Percentiles rank a stretch among this genome's conserved stretches.
Evolutionary conservation across 2,113 vertebrate genomes (phyloP).

Genomic region (Cyphomyrus discorhynchus): DNA sequence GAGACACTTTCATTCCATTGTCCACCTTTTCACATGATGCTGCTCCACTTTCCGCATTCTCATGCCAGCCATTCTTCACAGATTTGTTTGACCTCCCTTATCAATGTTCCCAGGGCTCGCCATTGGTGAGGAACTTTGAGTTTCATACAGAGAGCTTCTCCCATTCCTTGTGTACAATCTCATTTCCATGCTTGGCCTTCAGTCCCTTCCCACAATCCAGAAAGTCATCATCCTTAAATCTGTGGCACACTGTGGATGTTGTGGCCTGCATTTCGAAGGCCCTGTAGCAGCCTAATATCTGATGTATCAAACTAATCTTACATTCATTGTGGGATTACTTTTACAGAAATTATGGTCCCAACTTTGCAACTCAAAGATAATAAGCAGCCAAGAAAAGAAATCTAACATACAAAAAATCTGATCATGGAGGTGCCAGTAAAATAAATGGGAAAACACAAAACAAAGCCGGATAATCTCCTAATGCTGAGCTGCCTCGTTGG

Average conservation of each 20-base stretch:
- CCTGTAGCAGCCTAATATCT: neutral
- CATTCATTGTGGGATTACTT: neutral
- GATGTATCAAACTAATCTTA: neutral
- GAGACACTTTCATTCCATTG: neutral
- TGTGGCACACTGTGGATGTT: neutral
- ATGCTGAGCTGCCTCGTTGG: neutral
- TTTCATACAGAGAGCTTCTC: neutral
- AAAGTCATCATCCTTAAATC: neutral
- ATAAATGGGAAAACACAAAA: neutral
- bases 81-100: neutral
- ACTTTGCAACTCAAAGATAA: neutral
- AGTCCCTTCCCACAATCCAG: neutral
- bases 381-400: neutral
- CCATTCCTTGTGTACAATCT: neutral
- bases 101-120: neutral
- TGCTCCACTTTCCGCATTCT: neutral
- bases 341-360: neutral
- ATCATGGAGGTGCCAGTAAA: neutral
- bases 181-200: neutral
- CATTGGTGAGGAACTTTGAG: neutral
- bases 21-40: neutral
- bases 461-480: neutral
- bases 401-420: neutral
- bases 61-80: neutral
- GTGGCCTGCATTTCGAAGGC: neutral